Evolutionary conservation across 2,797 vertebrate species (phyloP).

Genomic region (Xiphophorus birchmanni): DNA sequence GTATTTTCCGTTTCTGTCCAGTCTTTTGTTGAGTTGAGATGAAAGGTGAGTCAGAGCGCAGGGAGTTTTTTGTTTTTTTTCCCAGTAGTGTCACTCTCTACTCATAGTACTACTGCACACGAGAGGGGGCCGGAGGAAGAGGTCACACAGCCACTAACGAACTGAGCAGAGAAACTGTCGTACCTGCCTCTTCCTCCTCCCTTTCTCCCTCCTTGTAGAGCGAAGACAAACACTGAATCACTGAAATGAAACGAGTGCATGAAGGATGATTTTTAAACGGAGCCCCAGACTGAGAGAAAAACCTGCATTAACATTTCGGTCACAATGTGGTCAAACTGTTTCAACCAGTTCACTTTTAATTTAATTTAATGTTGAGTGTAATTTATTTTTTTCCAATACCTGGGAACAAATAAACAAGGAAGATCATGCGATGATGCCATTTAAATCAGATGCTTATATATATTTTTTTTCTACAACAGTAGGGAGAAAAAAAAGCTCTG

Average conservation of each 20-base stretch:
- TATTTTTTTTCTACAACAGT: conserved; percentile 39
- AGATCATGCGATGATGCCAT: conserved; percentile 66
- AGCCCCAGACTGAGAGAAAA: conserved; percentile 60
- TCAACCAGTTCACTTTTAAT: conserved; percentile 79
- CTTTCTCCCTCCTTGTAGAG: conserved; percentile 46
- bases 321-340: conserved; percentile 74
- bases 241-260: conserved; percentile 64
- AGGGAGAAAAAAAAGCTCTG: conserved; percentile 41
- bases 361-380: conserved; percentile 82
- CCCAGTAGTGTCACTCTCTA: conserved; percentile 54
- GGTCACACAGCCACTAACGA: conserved; percentile 77
- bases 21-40: conserved; percentile 58
- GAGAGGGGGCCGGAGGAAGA: conserved; percentile 49
- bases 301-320: conserved; percentile 74
- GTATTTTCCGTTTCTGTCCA: conserved; percentile 37
- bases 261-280: conserved; percentile 68
- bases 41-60: conserved; percentile 64
- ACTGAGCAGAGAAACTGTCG: conserved; percentile 73
- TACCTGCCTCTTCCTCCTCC: conserved; percentile 59
- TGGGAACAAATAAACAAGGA: conserved; percentile 77
- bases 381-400: conserved; percentile 74
- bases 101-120: conserved; percentile 68
- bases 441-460: conserved; percentile 70
- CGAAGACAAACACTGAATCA: conserved; percentile 66
- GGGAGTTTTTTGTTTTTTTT: conserved; percentile 5